phyloP scores from a whole-genome alignment of 2,888 invertebrate species.

The Scaptomyza parva region DNA sequence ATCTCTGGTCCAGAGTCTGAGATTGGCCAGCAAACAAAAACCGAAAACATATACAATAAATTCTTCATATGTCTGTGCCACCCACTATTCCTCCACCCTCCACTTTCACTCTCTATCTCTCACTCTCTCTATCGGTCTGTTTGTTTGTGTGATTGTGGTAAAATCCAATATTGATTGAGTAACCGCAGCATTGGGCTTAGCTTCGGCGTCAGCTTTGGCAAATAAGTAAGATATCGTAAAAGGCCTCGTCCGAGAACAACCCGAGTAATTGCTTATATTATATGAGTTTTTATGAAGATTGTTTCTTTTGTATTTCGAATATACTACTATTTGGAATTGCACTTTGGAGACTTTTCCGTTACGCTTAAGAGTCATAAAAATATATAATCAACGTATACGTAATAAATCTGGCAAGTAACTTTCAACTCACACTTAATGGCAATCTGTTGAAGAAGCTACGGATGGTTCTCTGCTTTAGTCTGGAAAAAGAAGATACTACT shows the following conservation, averaged over 20 bases:
- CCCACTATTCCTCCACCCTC: background rate
- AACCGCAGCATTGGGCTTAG: constrained; percentile 61
- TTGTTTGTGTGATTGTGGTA: constrained; percentile 40
- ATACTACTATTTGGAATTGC: constrained; percentile 49
- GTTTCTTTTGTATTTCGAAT: constrained; percentile 44
- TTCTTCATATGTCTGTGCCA: constrained; percentile 42
- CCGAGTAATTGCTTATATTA: constrained; percentile 57
- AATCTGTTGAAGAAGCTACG: constrained; percentile 1
- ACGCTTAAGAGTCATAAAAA: constrained; percentile 50
- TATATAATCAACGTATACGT: constrained; percentile 16
- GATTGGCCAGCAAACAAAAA: constrained; percentile 58
- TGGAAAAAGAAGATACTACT: background rate
- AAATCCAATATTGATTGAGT: constrained; percentile 75
- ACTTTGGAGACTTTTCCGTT: constrained; percentile 52
- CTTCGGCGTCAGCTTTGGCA: constrained; percentile 15
- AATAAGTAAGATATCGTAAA: constrained; percentile 65
- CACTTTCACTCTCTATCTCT: background rate
- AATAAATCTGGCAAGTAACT: constrained; percentile 37
- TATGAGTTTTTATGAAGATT: constrained; percentile 69
- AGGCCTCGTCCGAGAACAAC: constrained; percentile 8
- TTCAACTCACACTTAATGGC: constrained; percentile 1
- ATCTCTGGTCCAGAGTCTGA: constrained; percentile 20
- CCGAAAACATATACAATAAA: constrained; percentile 57
- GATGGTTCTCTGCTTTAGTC: background rate
- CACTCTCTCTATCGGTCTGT: constrained; percentile 1